Conservation (phyloP, 1,140 invertebrate species). For the Nylanderia fulva region DNA sequence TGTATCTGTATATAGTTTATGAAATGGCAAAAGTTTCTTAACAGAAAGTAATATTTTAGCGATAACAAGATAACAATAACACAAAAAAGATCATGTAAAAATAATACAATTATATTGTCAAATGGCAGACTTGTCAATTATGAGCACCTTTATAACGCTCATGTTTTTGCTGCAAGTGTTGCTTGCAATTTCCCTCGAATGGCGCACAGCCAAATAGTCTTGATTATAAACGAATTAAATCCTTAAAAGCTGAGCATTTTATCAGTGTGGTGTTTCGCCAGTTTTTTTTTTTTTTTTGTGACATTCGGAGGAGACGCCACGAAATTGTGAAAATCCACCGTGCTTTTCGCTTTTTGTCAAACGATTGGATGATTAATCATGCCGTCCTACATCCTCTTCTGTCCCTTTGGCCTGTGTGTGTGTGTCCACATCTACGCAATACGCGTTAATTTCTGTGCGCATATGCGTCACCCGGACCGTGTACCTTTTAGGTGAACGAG, state of each 20-base stretch:
- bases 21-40: neutral
- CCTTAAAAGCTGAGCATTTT: constrained; percentile 43
- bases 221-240: constrained; percentile 63
- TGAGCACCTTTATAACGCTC: neutral
- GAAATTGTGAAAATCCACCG: constrained; percentile 60
- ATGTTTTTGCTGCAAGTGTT: neutral
- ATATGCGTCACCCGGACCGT: constrained; percentile 22
- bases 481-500: constrained; percentile 60
- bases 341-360: constrained; percentile 70
- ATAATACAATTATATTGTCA: constrained; percentile 6
- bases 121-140: neutral
- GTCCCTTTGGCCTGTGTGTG: neutral
- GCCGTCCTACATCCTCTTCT: constrained; percentile 25
- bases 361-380: constrained; percentile 71
- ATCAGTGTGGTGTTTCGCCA: neutral
- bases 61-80: neutral
- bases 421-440: constrained; percentile 13
- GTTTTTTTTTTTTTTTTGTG: constrained; percentile 53
- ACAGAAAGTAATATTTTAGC: neutral
- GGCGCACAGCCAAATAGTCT: neutral
- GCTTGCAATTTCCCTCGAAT: neutral
- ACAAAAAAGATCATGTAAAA: neutral
- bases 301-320: constrained; percentile 42
- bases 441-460: constrained; percentile 30
- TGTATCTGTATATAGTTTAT: too few species aligned